Evolutionary conservation across 2,797 vertebrate genomes (phyloP), one percentile per base, ranked within the genome.

Genomic region (Hydrocynus forskahlii): DNA sequence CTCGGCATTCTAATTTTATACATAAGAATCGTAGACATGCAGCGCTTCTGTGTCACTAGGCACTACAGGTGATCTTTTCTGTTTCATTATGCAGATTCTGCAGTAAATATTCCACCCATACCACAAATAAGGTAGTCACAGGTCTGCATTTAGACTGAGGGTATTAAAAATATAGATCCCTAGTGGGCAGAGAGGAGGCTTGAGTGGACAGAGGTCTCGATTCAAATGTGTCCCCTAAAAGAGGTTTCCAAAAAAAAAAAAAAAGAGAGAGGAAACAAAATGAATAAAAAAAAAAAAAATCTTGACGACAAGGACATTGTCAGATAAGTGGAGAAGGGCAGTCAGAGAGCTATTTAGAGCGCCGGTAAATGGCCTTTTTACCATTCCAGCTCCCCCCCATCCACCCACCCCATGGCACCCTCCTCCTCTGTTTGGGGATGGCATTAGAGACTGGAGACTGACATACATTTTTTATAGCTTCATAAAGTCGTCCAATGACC

Each of bases 381-480:
- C 95, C 94, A 96, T 97, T 95, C 93, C 91, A 91, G 85, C 90
- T 88, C 85, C 88, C 85, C 88, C 89, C 83, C 88, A 89, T 91
- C 92, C 92, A 92, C 91, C 63, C 66, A 68, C 91, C 85, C 21
- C 87, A 89, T 85, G 84, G 79, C 68, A 78, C 75, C 82, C 71
- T 72, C 86, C 82, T 90, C 87, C 88, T 89, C 92, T 91, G 87
- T 94, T 96, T 96, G 89, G 89, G 94, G 86, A 94, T 98, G 96
- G 97, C 97, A 99, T 98, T 98, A 99, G 96, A 97, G 96, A 97
- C 96, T 97, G 96, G 94, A 95, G 96, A 97, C 96, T 98, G 97
- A 97, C 98, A 99, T 99, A 97, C 96, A 99, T 99, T 99, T 99
- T 99, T 99, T 99, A 98, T 99, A 97, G 97, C 97, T 98, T 98